Conservation (phyloP, 2,797 vertebrate genomes). For the Euthynnus affinis region DNA sequence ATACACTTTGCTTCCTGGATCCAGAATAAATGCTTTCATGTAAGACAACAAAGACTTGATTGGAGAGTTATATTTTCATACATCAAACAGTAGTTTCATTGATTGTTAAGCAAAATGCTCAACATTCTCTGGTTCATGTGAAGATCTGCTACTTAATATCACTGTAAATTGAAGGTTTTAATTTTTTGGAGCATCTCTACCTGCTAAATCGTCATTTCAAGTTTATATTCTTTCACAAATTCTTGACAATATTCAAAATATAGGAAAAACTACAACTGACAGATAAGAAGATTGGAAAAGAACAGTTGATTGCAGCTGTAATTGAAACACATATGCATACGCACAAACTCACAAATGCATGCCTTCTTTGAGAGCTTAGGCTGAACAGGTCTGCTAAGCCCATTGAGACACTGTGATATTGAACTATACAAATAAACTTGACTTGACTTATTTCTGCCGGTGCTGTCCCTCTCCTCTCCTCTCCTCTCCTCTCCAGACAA, state of each 20-base stretch:
- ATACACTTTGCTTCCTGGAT: neutral
- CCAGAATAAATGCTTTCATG: no score
- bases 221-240: neutral
- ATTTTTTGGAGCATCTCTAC: neutral
- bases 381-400: neutral
- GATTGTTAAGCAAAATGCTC: neutral
- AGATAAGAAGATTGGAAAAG: neutral
- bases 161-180: neutral
- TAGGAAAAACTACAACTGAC: no score
- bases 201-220: neutral
- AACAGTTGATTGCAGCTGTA: neutral
- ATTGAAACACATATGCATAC: neutral
- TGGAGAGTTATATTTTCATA: no score
- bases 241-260: no score
- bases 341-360: neutral
- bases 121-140: neutral
- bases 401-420: neutral
- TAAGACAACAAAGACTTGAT: no score
- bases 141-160: neutral
- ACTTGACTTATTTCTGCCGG: slow-evolving; percentile 18
- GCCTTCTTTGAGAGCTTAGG: neutral
- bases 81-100: no score
- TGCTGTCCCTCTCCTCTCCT: slow-evolving; percentile 45
- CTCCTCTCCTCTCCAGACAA: slow-evolving; percentile 31
- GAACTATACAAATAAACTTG: slow-evolving; percentile 12